Evolutionary conservation across 2,797 vertebrate genomes (phyloP).

Genomic region (Pogonophryne albipinna): DNA sequence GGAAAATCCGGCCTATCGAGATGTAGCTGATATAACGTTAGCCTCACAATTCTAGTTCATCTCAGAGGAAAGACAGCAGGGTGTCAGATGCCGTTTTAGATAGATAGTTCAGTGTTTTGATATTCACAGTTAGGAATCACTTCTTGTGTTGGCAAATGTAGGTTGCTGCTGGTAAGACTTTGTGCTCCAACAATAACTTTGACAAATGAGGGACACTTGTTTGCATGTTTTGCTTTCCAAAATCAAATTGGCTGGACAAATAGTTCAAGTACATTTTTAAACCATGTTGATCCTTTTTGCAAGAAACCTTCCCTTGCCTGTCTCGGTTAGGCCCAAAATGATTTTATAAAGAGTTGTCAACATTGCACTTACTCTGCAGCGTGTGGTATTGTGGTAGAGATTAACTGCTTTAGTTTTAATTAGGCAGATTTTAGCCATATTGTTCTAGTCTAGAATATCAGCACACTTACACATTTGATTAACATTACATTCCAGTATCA

Average conservation of each 20-base stretch:
- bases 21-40: conserved; percentile 70
- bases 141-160: conserved; percentile 20
- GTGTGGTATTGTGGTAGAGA: background rate
- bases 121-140: conserved; percentile 14
- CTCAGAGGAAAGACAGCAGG: conserved; percentile 48
- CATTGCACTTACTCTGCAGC: too few relatives aligned
- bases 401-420: background rate
- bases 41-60: conserved; percentile 62
- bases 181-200: conserved; percentile 21
- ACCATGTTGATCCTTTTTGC: background rate
- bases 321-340: background rate
- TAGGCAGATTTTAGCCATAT: background rate
- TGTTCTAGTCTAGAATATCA: too few relatives aligned
- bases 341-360: background rate
- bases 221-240: conserved; percentile 28
- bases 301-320: conserved; percentile 13
- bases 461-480: background rate
- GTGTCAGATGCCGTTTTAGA: conserved; percentile 41
- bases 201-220: background rate
- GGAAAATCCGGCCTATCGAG: conserved; percentile 69
- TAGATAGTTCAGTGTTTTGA: conserved; percentile 22
- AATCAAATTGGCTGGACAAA: conserved; percentile 15
- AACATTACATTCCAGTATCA: background rate
- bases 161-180: conserved; percentile 1
- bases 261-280: conserved; percentile 15